Evolutionary conservation across 2,888 invertebrate genomes (phyloP).

Genomic region (Conistra vaccinii): DNA sequence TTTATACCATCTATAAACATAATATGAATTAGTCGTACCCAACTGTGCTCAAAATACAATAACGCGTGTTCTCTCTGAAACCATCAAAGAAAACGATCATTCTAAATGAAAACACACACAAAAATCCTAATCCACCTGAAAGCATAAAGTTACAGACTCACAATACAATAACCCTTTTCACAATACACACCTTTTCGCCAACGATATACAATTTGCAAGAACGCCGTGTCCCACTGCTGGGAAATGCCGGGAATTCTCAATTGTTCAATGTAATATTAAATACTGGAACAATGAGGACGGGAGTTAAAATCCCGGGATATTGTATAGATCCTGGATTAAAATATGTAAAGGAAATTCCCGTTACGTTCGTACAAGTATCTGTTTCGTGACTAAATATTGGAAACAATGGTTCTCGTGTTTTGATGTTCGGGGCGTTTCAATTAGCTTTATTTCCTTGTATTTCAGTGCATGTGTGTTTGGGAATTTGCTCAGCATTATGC

Average conservation of each 20-base stretch:
- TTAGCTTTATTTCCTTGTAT: slow-evolving; percentile 36
- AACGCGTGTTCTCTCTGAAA: neutral
- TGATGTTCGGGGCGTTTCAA: slow-evolving; percentile 31
- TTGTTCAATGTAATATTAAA: slow-evolving; percentile 69
- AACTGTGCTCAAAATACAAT: neutral
- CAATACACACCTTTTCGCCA: slow-evolving; percentile 43
- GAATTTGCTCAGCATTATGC: slow-evolving; percentile 8
- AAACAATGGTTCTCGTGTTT: slow-evolving; percentile 58
- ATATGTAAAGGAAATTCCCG: slow-evolving; percentile 61
- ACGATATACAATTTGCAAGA: slow-evolving; percentile 60
- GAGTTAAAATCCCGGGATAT: slow-evolving; percentile 53
- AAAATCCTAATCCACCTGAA: slow-evolving; percentile 27
- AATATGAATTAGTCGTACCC: neutral
- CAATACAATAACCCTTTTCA: slow-evolving; percentile 46
- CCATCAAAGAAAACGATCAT: slow-evolving; percentile 16
- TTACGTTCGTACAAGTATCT: slow-evolving; percentile 39
- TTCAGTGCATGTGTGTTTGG: neutral
- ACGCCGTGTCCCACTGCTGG: slow-evolving; percentile 35
- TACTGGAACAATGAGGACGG: slow-evolving; percentile 61
- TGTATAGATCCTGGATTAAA: slow-evolving; percentile 68
- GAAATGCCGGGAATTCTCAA: slow-evolving; percentile 56
- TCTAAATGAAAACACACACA: slow-evolving; percentile 22
- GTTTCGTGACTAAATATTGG: slow-evolving; percentile 57
- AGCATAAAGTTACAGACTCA: slow-evolving; percentile 12
- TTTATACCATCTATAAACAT: neutral